These are phyloP conservation scores for Megastigmus dorsalis DNA, from an alignment of 2,888 invertebrate genomes.

Conservation along the genomic window DNA sequence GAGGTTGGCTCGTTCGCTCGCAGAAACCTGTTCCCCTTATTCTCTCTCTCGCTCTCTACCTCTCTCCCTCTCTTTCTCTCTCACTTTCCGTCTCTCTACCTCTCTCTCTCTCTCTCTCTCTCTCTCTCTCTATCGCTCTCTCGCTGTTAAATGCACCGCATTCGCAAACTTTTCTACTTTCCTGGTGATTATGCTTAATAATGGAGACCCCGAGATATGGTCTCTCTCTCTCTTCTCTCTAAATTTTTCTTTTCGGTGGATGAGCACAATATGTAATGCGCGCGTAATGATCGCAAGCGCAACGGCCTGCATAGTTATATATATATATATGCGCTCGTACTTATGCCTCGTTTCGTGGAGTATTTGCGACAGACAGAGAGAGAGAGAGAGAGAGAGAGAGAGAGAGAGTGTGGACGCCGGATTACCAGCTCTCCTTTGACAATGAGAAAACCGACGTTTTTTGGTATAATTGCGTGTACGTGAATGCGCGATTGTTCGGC, in stretches of 20 bases:
- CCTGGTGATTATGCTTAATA: slow-evolving; percentile 61
- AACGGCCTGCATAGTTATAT: too few species aligned
- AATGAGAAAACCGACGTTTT: neutral
- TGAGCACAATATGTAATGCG: too few species aligned
- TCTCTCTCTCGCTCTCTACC: slow-evolving; percentile 30
- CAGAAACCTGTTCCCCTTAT: slow-evolving; percentile 71
- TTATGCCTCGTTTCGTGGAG: too few species aligned
- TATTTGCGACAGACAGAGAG: too few species aligned
- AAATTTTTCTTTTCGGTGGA: neutral
- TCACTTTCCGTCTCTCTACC: neutral
- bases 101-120: slow-evolving; percentile 9
- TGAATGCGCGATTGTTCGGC: too few species aligned
- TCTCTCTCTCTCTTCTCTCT: neutral
- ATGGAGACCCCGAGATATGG: slow-evolving; percentile 16
- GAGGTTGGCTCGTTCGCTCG: slow-evolving; percentile 59
- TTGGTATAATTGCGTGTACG: too few species aligned
- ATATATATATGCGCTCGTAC: too few species aligned
- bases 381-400: too few species aligned
- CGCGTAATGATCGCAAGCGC: too few species aligned
- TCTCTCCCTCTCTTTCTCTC: neutral
- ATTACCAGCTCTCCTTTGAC: too few species aligned
- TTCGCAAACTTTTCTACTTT: slow-evolving; percentile 65
- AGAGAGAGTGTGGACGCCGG: too few species aligned
- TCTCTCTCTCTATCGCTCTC: neutral
- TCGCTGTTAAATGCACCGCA: neutral